Percentiles rank a stretch among this genome's conserved stretches.
Evolutionary conservation across 2,888 invertebrate genomes (phyloP).

Genomic region (Tridacna gigas): DNA sequence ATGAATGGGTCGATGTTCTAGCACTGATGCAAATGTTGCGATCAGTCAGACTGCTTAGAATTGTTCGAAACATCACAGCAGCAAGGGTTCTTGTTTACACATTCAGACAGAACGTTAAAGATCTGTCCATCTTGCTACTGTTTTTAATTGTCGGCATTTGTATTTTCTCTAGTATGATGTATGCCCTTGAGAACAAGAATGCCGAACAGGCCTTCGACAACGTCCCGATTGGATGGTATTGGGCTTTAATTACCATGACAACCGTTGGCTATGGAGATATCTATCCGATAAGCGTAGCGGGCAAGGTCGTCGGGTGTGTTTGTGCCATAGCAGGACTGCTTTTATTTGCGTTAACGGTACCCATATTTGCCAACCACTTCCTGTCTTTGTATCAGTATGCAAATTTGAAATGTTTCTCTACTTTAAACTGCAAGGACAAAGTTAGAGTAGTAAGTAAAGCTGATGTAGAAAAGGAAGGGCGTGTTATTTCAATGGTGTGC

Average conservation of each 20-base stretch:
- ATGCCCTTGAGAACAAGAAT: constrained; percentile 35
- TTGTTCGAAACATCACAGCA: constrained; percentile 51
- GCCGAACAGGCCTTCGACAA: constrained; percentile 16
- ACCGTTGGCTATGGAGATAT: constrained; percentile 61
- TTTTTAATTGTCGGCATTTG: constrained; percentile 52
- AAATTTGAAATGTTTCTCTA: constrained; percentile 23
- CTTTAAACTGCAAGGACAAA: neutral
- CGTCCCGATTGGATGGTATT: constrained; percentile 56
- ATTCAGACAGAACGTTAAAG: constrained; percentile 41
- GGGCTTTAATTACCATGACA: constrained; percentile 59
- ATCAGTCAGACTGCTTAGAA: constrained; percentile 47
- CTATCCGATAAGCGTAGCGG: constrained; percentile 28
- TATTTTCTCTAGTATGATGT: constrained; percentile 53
- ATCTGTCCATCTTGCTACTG: constrained; percentile 42
- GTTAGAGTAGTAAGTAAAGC: neutral
- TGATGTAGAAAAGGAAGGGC: neutral
- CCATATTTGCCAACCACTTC: constrained; percentile 60
- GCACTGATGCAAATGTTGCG: constrained; percentile 53
- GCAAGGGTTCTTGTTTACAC: constrained; percentile 50
- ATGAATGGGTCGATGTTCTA: constrained; percentile 45
- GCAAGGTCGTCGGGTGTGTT: constrained; percentile 37
- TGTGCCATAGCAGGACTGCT: constrained; percentile 51
- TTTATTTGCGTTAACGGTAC: constrained; percentile 58
- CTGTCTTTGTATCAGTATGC: constrained; percentile 52
- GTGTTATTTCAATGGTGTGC: neutral